phyloP scores from a whole-genome alignment of 2,888 invertebrate genomes.

The Brachyopa scutellaris region DNA sequence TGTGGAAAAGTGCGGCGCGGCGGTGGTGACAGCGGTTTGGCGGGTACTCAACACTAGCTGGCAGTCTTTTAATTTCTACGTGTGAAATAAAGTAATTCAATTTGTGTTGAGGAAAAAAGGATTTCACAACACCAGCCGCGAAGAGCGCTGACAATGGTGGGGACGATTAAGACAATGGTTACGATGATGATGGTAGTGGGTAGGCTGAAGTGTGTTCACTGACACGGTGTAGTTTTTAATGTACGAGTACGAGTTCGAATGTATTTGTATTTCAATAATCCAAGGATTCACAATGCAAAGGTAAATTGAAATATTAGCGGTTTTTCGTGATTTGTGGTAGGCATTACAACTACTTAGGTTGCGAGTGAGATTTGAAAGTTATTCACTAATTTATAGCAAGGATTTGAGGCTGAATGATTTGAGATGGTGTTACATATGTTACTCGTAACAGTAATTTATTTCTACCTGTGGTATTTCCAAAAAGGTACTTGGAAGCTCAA shows the following conservation, averaged over 20 bases:
- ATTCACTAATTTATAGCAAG: slow-evolving; percentile 2
- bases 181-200: slow-evolving; percentile 4
- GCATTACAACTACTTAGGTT: slow-evolving; percentile 33
- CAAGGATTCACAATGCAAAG: slow-evolving; percentile 1
- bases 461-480: too few relatives aligned
- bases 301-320: slow-evolving; percentile 43
- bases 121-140: too few relatives aligned
- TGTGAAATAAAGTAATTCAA: slow-evolving; percentile 54
- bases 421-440: too few relatives aligned
- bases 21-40: slow-evolving; percentile 8
- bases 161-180: slow-evolving; percentile 2
- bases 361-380: not conserved
- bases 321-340: slow-evolving; percentile 26
- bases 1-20: slow-evolving; percentile 20
- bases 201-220: not conserved
- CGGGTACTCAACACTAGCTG: not conserved
- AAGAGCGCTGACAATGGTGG: not conserved
- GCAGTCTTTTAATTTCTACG: slow-evolving; percentile 40
- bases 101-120: slow-evolving; percentile 24
- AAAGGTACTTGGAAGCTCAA: too few relatives aligned
- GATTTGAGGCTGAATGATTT: slow-evolving; percentile 11
- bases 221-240: not conserved
- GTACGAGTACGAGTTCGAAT: not conserved
- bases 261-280: slow-evolving; percentile 15
- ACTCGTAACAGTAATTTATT: not conserved